Conservation (phyloP, 2,113 vertebrate species). For the western clawed frog (Xenopus tropicalis) region UCB_Xtro_10.0 CM004450.2:115377501-115378000, state of each 20-base stretch:
- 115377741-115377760: slow-evolving; percentile 12
- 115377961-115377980: too few relatives aligned
- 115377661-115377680: slow-evolving; percentile 23
- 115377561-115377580: not conserved
- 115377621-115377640: slow-evolving; percentile 16
- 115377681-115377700: slow-evolving; percentile 16
- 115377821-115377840: not conserved
- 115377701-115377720: slow-evolving; percentile 32
- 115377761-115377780: not conserved
- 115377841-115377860: not conserved
- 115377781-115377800: slow-evolving; percentile 32
- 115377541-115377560: not conserved
- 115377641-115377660: slow-evolving; percentile 8
- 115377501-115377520: not conserved
- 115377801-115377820: not conserved
- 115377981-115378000: too few relatives aligned
- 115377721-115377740: slow-evolving; percentile 23
- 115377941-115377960: too few relatives aligned
- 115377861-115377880: not conserved
- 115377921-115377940: not conserved
- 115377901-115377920: not conserved
- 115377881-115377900: not conserved
- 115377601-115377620: slow-evolving; percentile 6
- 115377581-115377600: not conserved
- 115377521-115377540: slow-evolving; percentile 6